A percentile compares a stretch with the other conserved stretches of the same genome.
Conservation (phyloP, 2,797 vertebrate genomes). For the Galaxias olidus region DNA sequence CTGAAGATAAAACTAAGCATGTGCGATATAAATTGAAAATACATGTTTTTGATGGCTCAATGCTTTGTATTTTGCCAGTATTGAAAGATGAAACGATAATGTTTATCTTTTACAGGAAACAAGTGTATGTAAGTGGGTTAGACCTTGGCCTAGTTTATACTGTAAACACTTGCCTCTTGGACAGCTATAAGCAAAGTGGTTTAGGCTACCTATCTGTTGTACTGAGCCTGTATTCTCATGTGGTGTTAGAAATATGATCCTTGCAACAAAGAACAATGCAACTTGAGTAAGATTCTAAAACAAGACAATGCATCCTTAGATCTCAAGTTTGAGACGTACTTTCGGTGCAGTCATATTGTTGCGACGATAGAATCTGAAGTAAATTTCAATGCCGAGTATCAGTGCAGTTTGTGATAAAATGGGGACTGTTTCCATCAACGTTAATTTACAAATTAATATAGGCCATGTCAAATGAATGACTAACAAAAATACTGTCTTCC, state of each 20-base stretch:
- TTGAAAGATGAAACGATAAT: background rate
- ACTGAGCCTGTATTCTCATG: background rate
- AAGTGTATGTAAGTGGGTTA: background rate
- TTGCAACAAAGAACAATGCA: no score
- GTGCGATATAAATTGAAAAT: background rate
- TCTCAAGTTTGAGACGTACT: no score
- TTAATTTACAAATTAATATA: no score
- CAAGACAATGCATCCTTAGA: no score
- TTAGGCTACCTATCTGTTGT: background rate
- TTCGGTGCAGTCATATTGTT: no score
- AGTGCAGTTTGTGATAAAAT: no score
- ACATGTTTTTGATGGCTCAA: background rate
- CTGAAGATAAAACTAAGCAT: background rate
- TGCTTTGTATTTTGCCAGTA: background rate
- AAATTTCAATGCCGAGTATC: no score
- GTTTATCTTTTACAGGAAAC: background rate
- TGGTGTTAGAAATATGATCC: background rate
- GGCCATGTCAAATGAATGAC: no score
- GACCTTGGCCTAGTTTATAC: conserved; percentile 1
- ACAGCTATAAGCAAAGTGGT: background rate
- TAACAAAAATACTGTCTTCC: background rate
- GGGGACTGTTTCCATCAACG: no score
- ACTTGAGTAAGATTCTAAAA: no score
- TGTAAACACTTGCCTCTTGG: background rate
- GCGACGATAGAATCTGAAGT: no score